Evolutionary conservation across 2,888 invertebrate species (phyloP).

Genomic region (Drosophila prolongata): DNA sequence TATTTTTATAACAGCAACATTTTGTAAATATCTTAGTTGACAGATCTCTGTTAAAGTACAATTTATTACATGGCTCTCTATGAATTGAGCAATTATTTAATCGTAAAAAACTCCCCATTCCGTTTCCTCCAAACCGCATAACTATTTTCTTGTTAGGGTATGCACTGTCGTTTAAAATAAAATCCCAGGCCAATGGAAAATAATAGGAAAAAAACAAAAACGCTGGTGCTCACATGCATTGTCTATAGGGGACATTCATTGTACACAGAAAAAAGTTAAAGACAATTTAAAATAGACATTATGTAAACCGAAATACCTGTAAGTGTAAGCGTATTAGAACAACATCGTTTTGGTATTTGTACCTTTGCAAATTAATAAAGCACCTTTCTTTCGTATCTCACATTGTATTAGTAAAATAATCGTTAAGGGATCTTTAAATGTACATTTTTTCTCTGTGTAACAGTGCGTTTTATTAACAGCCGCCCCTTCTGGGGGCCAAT

Average conservation of each 20-base stretch:
- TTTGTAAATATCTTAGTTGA: neutral
- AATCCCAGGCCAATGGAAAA: constrained; percentile 15
- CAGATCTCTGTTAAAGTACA: neutral
- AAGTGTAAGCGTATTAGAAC: too few species aligned
- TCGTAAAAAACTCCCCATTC: constrained; percentile 25
- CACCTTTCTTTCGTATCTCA: too few species aligned
- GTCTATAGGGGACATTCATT: constrained; percentile 24
- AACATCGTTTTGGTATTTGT: too few species aligned
- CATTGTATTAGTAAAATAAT: too few species aligned
- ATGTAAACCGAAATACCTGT: too few species aligned
- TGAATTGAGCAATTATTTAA: constrained; percentile 37
- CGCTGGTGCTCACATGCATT: constrained; percentile 61
- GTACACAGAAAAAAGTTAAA: neutral
- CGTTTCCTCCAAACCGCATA: constrained; percentile 14
- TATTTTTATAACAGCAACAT: neutral
- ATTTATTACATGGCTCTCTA: neutral
- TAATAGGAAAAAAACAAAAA: constrained; percentile 15
- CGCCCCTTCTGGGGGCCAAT: constrained; percentile 50
- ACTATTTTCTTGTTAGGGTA: constrained; percentile 35
- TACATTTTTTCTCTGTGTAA: neutral
- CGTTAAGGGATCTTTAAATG: too few species aligned
- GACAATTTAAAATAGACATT: too few species aligned
- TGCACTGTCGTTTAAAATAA: constrained; percentile 9
- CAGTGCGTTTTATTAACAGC: constrained; percentile 32
- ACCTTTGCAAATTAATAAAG: too few species aligned